phyloP scores from a whole-genome alignment of 2,113 vertebrate genomes.

The Phrynosoma platyrhinos region DNA sequence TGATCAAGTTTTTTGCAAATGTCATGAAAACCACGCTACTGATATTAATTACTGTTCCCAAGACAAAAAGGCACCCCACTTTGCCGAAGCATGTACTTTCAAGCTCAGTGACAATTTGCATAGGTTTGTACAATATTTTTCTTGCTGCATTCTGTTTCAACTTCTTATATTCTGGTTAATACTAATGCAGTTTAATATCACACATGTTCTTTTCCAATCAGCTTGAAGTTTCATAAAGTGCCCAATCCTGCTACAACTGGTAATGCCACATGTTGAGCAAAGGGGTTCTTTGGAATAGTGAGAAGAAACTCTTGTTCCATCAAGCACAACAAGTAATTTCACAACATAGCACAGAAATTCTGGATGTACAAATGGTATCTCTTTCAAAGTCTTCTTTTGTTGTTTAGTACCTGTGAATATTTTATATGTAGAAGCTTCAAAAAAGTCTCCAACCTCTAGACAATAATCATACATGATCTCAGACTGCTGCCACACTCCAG shows the following conservation, averaged over 20 bases:
- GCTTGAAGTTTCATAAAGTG: background rate
- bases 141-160: constrained; percentile 41
- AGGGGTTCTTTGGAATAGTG: background rate
- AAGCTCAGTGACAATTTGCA: constrained; percentile 24
- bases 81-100: constrained; percentile 16
- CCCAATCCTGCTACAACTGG: constrained; percentile 25
- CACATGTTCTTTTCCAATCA: constrained; percentile 55
- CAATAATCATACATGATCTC: no score
- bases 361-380: background rate
- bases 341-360: background rate
- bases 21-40: background rate
- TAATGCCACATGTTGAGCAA: background rate
- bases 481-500: no score
- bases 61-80: constrained; percentile 21
- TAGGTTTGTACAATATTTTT: constrained; percentile 50
- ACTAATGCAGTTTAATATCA: constrained; percentile 42
- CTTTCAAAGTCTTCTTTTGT: background rate
- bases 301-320: background rate
- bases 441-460: background rate
- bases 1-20: background rate
- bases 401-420: background rate
- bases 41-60: background rate
- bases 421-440: background rate
- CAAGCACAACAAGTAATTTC: background rate
- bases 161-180: constrained; percentile 61